Percentiles rank a stretch among this genome's conserved stretches.
Evolutionary conservation across 2,797 vertebrate genomes (phyloP).

Genomic region (Botia almorhae): DNA sequence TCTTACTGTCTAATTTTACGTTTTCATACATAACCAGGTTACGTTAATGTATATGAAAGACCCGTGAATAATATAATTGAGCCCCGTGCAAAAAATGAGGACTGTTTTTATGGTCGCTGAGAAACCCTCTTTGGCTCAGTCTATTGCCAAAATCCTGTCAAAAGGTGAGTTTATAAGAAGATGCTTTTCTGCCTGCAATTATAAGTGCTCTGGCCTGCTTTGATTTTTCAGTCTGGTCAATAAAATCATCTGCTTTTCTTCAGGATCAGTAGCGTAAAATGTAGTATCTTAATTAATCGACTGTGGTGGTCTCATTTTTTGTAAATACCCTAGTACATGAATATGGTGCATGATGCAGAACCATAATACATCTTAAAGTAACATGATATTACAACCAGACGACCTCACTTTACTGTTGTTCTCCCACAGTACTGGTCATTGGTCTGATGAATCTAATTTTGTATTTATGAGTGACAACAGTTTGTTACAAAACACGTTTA

Average conservation of each 20-base stretch:
- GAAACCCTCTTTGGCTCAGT: conserved; percentile 94
- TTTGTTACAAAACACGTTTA: conserved; percentile 17
- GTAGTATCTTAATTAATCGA: too few species aligned
- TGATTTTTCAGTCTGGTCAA: too few species aligned
- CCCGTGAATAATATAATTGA: not conserved
- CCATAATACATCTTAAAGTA: too few species aligned
- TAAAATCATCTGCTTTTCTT: too few species aligned
- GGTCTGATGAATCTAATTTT: not conserved
- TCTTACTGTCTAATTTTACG: not conserved
- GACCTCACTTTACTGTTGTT: too few species aligned
- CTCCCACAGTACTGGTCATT: too few species aligned
- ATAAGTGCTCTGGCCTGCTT: too few species aligned
- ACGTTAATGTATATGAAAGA: not conserved
- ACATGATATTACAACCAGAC: too few species aligned
- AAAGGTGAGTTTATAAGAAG: conserved; percentile 80
- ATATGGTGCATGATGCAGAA: too few species aligned
- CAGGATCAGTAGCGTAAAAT: too few species aligned
- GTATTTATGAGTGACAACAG: not conserved
- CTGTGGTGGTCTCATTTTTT: too few species aligned
- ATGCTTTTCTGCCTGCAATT: not conserved
- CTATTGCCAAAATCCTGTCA: conserved; percentile 94
- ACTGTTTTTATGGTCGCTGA: conserved; percentile 95
- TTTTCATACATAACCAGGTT: not conserved
- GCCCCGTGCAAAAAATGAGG: conserved; percentile 78
- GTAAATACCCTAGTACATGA: too few species aligned